These are phyloP conservation scores for Druon quercuslanigerum DNA, from an alignment of 1,140 invertebrate genomes.

Conservation along the genomic window DNA sequence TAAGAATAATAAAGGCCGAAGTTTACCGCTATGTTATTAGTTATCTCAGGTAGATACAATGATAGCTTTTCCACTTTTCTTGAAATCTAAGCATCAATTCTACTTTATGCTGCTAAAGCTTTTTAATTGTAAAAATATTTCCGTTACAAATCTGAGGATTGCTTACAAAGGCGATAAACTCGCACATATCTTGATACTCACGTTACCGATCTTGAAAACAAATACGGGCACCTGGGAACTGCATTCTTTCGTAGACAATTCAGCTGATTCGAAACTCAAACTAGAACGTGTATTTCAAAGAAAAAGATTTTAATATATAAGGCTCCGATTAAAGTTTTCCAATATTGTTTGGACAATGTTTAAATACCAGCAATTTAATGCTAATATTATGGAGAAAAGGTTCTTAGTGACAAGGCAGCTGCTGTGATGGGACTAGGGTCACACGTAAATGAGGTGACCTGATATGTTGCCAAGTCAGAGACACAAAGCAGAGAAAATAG, in stretches of 20 bases:
- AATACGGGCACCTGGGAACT: constrained; percentile 12
- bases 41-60: too few relatives aligned
- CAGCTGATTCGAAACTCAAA: too few relatives aligned
- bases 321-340: not conserved
- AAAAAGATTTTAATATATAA: too few relatives aligned
- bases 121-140: not conserved
- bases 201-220: constrained; percentile 6
- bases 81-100: too few relatives aligned
- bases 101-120: too few relatives aligned
- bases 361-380: not conserved
- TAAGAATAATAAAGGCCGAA: too few relatives aligned
- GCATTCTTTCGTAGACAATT: constrained; percentile 21
- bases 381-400: not conserved
- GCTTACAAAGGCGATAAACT: constrained; percentile 24
- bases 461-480: constrained; percentile 29
- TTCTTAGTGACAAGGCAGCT: not conserved
- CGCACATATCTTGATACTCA: constrained; percentile 16
- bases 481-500: constrained; percentile 19
- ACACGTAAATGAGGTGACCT: constrained; percentile 24
- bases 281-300: too few relatives aligned
- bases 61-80: too few relatives aligned
- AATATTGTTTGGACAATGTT: not conserved
- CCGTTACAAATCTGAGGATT: not conserved
- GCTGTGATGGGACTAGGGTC: not conserved
- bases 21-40: too few relatives aligned